These are phyloP conservation scores for Athalia cordata DNA, from an alignment of 2,888 invertebrate species.

Conservation along the genomic window DNA sequence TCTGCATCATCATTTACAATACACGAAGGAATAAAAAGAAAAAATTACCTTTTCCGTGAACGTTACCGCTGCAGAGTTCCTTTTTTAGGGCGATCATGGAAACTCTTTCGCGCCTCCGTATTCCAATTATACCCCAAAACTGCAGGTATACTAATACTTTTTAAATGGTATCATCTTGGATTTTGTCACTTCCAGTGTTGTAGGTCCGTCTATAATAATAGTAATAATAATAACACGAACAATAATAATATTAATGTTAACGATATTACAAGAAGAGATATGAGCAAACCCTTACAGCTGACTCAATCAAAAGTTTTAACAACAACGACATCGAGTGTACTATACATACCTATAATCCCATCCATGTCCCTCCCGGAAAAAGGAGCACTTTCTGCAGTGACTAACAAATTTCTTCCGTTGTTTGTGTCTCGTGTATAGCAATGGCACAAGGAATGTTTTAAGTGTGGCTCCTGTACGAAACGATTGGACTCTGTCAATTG, in stretches of 20 bases:
- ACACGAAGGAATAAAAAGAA: no score
- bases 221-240: no score
- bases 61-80: no score
- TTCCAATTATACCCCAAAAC: no score
- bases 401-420: slow-evolving; percentile 59
- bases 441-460: slow-evolving; percentile 96
- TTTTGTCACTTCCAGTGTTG: background rate
- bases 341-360: background rate
- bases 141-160: no score
- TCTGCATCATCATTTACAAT: background rate
- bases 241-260: no score
- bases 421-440: slow-evolving; percentile 78
- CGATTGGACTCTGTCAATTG: slow-evolving; percentile 93
- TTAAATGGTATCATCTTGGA: background rate
- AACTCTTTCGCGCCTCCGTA: no score
- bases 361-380: slow-evolving; percentile 47
- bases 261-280: background rate
- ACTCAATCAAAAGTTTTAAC: slow-evolving; percentile 28
- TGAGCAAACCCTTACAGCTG: background rate
- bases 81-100: no score
- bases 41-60: no score
- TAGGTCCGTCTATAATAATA: background rate
- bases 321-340: slow-evolving; percentile 21
- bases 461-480: slow-evolving; percentile 91
- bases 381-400: slow-evolving; percentile 57